Evolutionary conservation across 2,113 vertebrate species (phyloP).

Genomic region (Tauraco erythrolophus): DNA sequence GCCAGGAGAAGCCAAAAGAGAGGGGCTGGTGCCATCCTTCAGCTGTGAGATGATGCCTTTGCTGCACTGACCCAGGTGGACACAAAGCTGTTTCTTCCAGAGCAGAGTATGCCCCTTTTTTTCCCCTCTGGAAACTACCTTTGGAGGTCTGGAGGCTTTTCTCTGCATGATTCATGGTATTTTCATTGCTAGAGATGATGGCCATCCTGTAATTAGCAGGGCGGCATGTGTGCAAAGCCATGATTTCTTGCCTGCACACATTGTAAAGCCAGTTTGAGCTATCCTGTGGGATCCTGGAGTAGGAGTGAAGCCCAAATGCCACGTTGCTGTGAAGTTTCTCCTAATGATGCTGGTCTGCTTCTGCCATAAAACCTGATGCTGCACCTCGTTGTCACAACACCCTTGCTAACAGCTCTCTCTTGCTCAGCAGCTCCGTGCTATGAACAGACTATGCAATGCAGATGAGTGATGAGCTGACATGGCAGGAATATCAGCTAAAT

Average conservation of each 20-base stretch:
- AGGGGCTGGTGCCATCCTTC: not conserved
- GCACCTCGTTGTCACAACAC: not conserved
- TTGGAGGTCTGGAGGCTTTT: not conserved
- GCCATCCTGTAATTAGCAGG: not conserved
- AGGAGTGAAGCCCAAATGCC: not conserved
- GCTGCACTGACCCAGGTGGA: rapidly evolving
- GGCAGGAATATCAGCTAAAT: not conserved
- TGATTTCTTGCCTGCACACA: not conserved
- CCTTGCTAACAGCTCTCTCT: not conserved
- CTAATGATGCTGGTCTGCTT: not conserved
- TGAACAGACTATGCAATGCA: rapidly evolving
- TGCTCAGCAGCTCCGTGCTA: not conserved
- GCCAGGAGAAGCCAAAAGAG: not conserved
- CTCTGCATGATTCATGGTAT: not conserved
- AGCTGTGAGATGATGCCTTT: not conserved
- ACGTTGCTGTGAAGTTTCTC: not conserved
- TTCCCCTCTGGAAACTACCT: rapidly evolving
- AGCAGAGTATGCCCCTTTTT: not conserved
- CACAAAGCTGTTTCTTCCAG: not conserved
- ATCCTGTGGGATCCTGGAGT: not conserved
- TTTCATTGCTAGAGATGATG: not conserved
- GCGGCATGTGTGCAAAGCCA: not conserved
- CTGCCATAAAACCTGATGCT: not conserved
- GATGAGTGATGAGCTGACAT: not conserved
- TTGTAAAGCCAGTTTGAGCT: not conserved